Evolutionary conservation across 2,113 vertebrate species (phyloP), one percentile per base, ranked within the genome.

Genomic region (Anser brachyrhynchus): DNA sequence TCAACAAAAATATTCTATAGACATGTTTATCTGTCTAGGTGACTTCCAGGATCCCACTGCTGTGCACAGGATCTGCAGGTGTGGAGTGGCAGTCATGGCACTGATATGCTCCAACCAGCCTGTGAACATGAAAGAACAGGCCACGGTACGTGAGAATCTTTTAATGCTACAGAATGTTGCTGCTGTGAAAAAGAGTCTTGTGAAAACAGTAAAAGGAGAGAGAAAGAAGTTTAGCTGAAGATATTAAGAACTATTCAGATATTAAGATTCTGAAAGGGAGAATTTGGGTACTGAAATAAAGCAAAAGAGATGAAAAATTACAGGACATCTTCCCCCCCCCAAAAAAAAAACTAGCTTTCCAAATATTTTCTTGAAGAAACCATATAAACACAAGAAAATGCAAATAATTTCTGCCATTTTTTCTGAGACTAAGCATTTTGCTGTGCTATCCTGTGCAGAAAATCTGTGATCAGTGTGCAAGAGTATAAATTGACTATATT

Each of bases 401-500:
- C 39, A 59, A 87, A 70, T 73, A 73, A 77, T 84, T 95, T 83
- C 64, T 87, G 64, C 35, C 31, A 73, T 79, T 94, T 94, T 70
- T 57, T 37, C 33, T 91, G 39, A 75, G 54, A 57, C 37, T 64
- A 70, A 77, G 41, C 25, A 35, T 92, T 95, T 90, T 82, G 21
- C 67, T 95, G 23, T 4, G 2, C 77, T 51, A 70, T 78, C 39
- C 46, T 43, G 3, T 81, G 46, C 82, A 93, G 78, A 89, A 94
- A 94, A 90, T 70, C 22, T 79, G 18, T 35, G 75, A 90, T 87
- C 61, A 70, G 35, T 70, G 35, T 49, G 90, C 66, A 77, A 76
- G 80, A 87, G 52, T 90, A 80, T 51, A 95, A 91, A 91, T 91
- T 87, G 81, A 10, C 81, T 89, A 10, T 92, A 89, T 95, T 96